Evolutionary conservation across 2,888 invertebrate genomes (phyloP).

Genomic region (Augiades crinisus): DNA sequence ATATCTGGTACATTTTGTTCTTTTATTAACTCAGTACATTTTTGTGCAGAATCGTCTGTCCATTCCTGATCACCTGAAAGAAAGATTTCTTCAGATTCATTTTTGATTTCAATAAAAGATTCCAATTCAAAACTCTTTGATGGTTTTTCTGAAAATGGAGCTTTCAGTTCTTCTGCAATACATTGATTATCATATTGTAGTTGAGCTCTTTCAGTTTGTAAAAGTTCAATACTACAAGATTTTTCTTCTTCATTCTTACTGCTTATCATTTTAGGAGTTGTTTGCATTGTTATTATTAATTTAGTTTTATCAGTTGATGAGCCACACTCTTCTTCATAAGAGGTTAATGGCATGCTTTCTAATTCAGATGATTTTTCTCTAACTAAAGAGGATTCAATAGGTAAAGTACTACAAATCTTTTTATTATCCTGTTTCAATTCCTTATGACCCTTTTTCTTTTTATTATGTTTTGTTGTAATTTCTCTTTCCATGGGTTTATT

Average conservation of each 20-base stretch:
- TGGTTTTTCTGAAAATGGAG: background rate
- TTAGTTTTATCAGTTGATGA: constrained; percentile 1
- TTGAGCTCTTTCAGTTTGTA: background rate
- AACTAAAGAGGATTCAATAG: background rate
- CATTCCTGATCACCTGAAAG: background rate
- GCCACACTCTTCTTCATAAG: background rate
- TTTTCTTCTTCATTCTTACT: background rate
- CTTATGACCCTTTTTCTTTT: constrained; percentile 48
- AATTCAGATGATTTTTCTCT: background rate
- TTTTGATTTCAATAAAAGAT: background rate
- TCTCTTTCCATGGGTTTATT: constrained; percentile 29
- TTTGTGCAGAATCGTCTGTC: background rate
- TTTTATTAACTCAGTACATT: background rate
- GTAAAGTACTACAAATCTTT: background rate
- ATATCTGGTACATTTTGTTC: background rate
- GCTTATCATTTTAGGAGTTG: background rate
- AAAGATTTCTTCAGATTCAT: background rate
- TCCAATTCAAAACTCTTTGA: background rate
- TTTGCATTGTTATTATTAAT: constrained; percentile 2
- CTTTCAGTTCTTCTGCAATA: background rate
- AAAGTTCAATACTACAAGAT: background rate
- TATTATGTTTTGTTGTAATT: constrained; percentile 39
- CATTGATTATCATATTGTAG: background rate
- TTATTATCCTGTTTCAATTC: constrained; percentile 23
- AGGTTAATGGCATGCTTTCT: background rate